Evolutionary conservation across 2,797 vertebrate genomes (phyloP), one percentile per base, ranked within the genome.

Genomic region (Amazona ochrocephala): DNA sequence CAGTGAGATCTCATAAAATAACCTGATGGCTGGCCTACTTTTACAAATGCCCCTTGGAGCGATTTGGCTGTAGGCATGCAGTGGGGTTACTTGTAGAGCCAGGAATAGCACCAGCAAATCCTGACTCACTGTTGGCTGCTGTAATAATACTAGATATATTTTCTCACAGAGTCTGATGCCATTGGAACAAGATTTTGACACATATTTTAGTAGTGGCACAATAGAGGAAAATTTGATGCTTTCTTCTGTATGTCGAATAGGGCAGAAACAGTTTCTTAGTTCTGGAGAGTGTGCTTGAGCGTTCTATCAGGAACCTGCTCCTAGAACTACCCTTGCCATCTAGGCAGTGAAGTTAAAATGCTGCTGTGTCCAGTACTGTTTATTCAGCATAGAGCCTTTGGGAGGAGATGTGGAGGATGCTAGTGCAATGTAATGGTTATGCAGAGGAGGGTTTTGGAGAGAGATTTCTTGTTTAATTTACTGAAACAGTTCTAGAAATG

Each of bases 61-160:
- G 62, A 37, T 70, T 85, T 83, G 58, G 32, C 72, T 50, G 11
- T 61, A 66, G 70, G 87, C 79, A 73, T 0, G 8, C 12, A 23
- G 8, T 27, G 84, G 32, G 32, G 78, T 92, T 91, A 84, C 80
- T 84, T 32, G 23, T 74, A 61, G 75, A 89, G 81, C 89, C 93
- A 94, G 68, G 72, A 96, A 93, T 87, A 96, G 93, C 77, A 92
- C 23, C 26, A 73, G n/a, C 78, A 93, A 90, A 87, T 89, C 79
- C 91, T 85, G 89, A 94, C 75, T 95, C 86, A 88, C 84, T 85
- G 26, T 90, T 87, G 48, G 77, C 71, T 94, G 20, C 89, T 85
- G 65, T 92, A 89, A 84, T 75, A 23, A 27, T 74, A 32, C 51
- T n/a, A 23, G 41, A 62, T 93, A 30, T 34, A 72, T 82, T 86